Evolutionary conservation across 1,140 invertebrate genomes (phyloP), one percentile per base, ranked within the genome.

Genomic region (Saccostrea cuccullata): DNA sequence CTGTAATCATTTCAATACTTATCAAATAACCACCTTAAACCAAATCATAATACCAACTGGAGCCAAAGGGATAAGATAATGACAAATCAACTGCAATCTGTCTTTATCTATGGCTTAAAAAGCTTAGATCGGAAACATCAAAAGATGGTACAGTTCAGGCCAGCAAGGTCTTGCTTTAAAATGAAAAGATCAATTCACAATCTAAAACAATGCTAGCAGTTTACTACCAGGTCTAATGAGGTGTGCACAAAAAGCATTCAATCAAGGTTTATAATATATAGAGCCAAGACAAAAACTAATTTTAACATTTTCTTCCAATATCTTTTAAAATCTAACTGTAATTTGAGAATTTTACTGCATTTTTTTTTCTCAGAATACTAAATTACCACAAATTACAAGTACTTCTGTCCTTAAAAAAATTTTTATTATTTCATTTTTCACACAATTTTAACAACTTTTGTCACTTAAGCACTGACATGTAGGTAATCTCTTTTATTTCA

Each of bases 131-230:
- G 30, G 26, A 3, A 13, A 73, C 23, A 73, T 73, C 70, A n/a
- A 73, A 36, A 73, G 70, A 73, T 73, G 23, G 36, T 6, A 23
- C 70, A 73, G 26, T 47, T 73, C 70, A 73, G 70, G 70, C 26
- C 70, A 73, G 23, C 70, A 73, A 11, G 70, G 70, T 30, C 70
- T 60, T 47, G 12, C n/a, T 36, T 73, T 73, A 26, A 73, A 73
- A 73, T 73, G 9, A 73, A 73, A 73, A 73, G 70, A 73, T 73
- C 70, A 73, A 73, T 73, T 36, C 30, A 36, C 23, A 30, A 73
- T 73, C 70, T 30, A 13, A 73, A 73, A 26, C 23, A 73, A 30
- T 26, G 13, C 23, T 36, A 73, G 30, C 9, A 73, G 70, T 73
- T 73, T 26, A 30, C 70, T 73, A 73, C 13, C 15, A 73, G 26